Conservation (phyloP, 2,797 vertebrate genomes). For the Myotis planiceps region DNA sequence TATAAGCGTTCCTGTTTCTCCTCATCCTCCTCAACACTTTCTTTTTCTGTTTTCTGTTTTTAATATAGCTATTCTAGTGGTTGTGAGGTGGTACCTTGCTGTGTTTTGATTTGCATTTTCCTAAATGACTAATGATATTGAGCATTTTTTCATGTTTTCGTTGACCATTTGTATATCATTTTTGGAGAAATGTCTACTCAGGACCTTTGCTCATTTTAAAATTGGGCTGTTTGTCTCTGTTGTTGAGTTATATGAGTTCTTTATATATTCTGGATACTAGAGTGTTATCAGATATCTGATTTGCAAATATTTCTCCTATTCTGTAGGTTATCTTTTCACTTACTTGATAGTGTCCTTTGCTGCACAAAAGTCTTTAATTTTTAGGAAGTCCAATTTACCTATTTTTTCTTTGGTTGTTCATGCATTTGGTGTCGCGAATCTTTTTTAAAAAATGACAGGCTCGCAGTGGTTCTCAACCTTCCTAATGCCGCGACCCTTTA, state of each 20-base stretch:
- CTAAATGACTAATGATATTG: not conserved
- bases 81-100: not conserved
- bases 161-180: not conserved
- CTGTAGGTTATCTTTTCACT: not conserved
- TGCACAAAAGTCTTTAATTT: not conserved
- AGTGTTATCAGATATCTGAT: not conserved
- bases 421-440: not conserved
- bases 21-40: not conserved
- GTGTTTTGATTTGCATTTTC: not conserved
- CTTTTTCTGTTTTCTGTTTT: not conserved
- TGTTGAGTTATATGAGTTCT: not conserved
- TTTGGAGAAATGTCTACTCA: not conserved
- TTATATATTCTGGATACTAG: not conserved
- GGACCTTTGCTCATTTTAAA: not conserved
- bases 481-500: too few relatives aligned
- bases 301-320: not conserved
- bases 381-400: not conserved
- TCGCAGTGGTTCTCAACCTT: not conserved
- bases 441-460: not conserved
- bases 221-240: not conserved
- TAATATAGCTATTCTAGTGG: not conserved
- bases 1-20: not conserved
- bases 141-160: not conserved
- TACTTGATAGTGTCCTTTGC: not conserved
- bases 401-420: not conserved